Base-by-base conservation (phyloP, 53 echinoderm and acorn worm genomes). In the Crossaster papposus region DNA sequence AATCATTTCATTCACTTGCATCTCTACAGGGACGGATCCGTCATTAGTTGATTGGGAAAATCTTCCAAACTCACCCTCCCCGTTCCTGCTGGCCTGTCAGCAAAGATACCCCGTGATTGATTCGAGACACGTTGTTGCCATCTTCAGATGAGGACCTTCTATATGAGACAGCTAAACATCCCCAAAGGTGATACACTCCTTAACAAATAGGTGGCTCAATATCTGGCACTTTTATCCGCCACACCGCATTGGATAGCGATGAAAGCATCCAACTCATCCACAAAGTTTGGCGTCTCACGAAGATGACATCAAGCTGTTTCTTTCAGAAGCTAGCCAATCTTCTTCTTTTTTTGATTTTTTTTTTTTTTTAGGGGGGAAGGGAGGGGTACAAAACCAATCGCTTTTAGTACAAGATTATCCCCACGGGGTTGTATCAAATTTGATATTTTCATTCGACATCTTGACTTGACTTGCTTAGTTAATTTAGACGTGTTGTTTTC, bases 1-100 rank as follows among this genome's bases (percentile, higher is more conserved):
- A 83, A 37, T 36, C 24, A 38, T 83, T 68, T 15, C 83, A 83
- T 70, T 83, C 70, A 83, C 68, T 70, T 29, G 11, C 37, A 83
- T 37, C 44, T 65, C 83, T 83, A 20, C 38, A 83, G 83, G 36
- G 37, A 38, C n/a, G 30, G 64, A 54, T 62, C 22, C 15, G 14
- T 26, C 58, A 64, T 81, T 81, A 63, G 31, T 65, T 35, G 65
- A 64, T 31, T 62, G 64, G 63, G 55, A 15, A 26, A 13, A 81
- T 64, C 58, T 81, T 81, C 64, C 26, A 29, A 2, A 31, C 32
- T 28, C 32, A 7, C 24, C 15, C 18, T 2, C 11, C 34, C 35
- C 12, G 13, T 36, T 34, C 36, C 75, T 74, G 10, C 13, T 33
- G 75, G 18, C 14, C 17, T 34, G 36, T 36, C 75, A 17, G 15